These are phyloP conservation scores for Drosophila hawaiiensis DNA, from an alignment of 2,888 invertebrate genomes.

Conservation along the genomic window DNA sequence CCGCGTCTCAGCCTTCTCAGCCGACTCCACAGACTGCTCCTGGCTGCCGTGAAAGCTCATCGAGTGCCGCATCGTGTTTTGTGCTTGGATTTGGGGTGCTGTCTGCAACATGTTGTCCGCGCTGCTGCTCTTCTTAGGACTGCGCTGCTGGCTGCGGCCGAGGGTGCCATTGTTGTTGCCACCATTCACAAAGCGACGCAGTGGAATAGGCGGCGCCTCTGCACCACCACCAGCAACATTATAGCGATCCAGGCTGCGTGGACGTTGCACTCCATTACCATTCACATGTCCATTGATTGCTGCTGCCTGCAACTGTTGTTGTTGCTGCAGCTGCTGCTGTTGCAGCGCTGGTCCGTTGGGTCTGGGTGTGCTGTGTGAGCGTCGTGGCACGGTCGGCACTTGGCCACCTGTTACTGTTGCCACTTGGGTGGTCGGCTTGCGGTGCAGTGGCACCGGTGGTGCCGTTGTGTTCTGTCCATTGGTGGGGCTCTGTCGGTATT, in stretches of 20 bases:
- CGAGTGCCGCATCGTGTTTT: conserved; percentile 83
- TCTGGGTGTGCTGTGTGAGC: conserved; percentile 85
- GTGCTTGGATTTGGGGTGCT: conserved; percentile 20
- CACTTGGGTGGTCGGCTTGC: conserved; percentile 52
- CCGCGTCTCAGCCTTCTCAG: conserved; percentile 57
- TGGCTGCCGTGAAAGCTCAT: conserved; percentile 84
- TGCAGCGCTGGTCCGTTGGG: conserved; percentile 47
- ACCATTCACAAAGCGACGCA: conserved; percentile 75
- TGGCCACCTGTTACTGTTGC: conserved; percentile 20
- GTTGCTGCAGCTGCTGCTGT: conserved; percentile 46
- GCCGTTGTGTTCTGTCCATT: conserved; percentile 48
- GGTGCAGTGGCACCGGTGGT: conserved; percentile 77
- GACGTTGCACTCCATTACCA: conserved; percentile 74
- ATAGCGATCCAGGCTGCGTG: conserved; percentile 84
- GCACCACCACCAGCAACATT: conserved; percentile 57
- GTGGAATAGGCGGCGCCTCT: conserved; percentile 83
- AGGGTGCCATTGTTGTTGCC: conserved; percentile 56
- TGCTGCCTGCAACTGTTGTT: conserved; percentile 22
- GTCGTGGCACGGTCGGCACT: conserved; percentile 80
- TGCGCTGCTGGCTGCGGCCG: conserved; percentile 62
- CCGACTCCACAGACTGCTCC: conserved; percentile 47
- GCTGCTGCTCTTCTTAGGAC: conserved; percentile 81
- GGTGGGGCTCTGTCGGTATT: conserved; percentile 83
- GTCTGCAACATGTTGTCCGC: conserved; percentile 76
- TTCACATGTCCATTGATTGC: conserved; percentile 55